A percentile compares a stretch with the other conserved stretches of the same genome.
Evolutionary conservation across 2,888 invertebrate species (phyloP).

Genomic region (Pyrrhosoma nymphula): DNA sequence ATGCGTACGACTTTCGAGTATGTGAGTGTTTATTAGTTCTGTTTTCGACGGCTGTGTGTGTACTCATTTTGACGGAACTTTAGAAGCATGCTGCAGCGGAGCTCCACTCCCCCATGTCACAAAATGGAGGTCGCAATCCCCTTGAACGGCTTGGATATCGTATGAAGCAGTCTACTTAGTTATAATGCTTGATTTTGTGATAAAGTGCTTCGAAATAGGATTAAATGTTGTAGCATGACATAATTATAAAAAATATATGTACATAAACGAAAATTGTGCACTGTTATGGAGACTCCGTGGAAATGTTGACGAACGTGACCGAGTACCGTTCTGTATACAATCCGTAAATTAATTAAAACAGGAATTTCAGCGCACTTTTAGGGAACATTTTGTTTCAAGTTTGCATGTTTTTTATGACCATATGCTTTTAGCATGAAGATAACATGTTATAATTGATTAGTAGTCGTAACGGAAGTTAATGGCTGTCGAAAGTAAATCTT

Average conservation of each 20-base stretch:
- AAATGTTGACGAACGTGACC: slow-evolving; percentile 67
- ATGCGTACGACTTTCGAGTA: slow-evolving; percentile 68
- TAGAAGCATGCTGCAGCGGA: slow-evolving; percentile 73
- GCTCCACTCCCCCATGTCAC: slow-evolving; percentile 73
- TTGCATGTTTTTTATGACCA: neutral
- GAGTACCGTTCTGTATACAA: slow-evolving; percentile 64
- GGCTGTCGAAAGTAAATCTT: neutral
- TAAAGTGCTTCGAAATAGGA: slow-evolving; percentile 33
- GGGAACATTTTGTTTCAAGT: neutral
- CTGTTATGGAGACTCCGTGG: slow-evolving; percentile 52
- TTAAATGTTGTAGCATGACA: slow-evolving; percentile 49
- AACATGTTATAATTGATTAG: neutral
- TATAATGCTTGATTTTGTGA: slow-evolving; percentile 27
- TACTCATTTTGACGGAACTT: slow-evolving; percentile 69
- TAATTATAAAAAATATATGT: slow-evolving; percentile 19
- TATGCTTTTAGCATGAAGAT: neutral
- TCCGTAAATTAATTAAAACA: slow-evolving; percentile 51
- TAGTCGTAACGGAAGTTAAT: neutral
- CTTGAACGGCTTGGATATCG: slow-evolving; percentile 71
- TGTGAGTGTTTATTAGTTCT: slow-evolving; percentile 66
- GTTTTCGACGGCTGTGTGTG: slow-evolving; percentile 57
- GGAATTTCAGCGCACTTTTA: neutral
- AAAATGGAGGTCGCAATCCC: slow-evolving; percentile 73
- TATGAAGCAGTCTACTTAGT: slow-evolving; percentile 68
- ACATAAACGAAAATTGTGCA: neutral